These are phyloP conservation scores for Formica exsecta DNA, from an alignment of 1,140 invertebrate genomes.

Conservation along the genomic window DNA sequence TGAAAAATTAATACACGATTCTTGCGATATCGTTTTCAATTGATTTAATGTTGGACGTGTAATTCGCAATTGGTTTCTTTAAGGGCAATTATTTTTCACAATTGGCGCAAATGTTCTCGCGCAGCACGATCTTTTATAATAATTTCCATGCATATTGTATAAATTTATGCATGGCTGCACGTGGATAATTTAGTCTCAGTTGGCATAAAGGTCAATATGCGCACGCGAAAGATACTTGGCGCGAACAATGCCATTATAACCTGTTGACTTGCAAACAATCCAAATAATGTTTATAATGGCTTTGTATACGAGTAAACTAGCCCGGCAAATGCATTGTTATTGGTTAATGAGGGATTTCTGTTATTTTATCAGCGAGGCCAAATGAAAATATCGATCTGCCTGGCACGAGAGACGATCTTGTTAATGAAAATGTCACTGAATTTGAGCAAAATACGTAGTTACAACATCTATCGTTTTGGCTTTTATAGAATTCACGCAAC, in stretches of 20 bases:
- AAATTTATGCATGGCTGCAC: constrained; percentile 55
- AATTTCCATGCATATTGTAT: constrained; percentile 19
- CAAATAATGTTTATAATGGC: constrained; percentile 61
- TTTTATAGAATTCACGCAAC: neutral
- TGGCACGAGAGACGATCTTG: constrained; percentile 12
- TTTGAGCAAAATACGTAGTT: neutral
- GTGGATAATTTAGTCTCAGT: constrained; percentile 57
- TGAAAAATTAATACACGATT: neutral
- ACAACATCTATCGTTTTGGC: neutral
- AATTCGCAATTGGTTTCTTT: neutral
- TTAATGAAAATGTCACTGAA: constrained; percentile 20
- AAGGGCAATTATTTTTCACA: constrained; percentile 15
- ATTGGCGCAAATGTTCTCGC: neutral
- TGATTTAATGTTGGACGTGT: neutral
- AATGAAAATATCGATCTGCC: constrained; percentile 17
- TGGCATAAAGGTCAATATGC: constrained; percentile 45
- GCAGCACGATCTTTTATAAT: neutral
- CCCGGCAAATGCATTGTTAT: constrained; percentile 28
- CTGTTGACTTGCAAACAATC: constrained; percentile 59
- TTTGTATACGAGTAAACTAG: constrained; percentile 50
- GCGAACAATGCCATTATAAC: constrained; percentile 59
- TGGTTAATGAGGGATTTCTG: constrained; percentile 53
- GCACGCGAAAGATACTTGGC: constrained; percentile 42
- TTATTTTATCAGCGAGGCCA: constrained; percentile 28
- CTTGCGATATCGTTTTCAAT: neutral